Evolutionary conservation across 2,888 invertebrate species (phyloP), one percentile per base, ranked within the genome.

Genomic region (Noctua janthe): DNA sequence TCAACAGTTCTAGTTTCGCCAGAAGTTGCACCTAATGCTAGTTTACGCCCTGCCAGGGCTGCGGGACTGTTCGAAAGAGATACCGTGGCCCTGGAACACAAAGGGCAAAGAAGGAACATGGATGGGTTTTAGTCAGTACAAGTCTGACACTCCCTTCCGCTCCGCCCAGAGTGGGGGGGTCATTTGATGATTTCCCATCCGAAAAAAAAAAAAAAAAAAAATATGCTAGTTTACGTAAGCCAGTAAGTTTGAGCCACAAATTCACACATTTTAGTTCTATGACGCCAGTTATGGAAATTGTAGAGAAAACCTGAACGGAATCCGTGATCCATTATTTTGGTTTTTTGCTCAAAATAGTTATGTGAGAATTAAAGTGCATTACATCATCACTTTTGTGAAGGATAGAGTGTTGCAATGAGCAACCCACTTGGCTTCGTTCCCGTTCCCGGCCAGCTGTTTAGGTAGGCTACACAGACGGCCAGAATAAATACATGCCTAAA

Each of bases 381-480:
- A 72, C 2, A 23, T 39, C 35, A 56, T 39, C 74, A 71, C 35
- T 70, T 67, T 56, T 29, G 23, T 49, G 15, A 81, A 56, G n/a
- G 39, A 67, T 54, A 39, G 13, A 13, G 8, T n/a, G 54, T 29
- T 59, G 67, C 64, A 66, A 54, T 54, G 29, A 13, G 7, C 49
- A 82, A 23, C 59, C 20, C 23, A 74, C 56, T 86, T 84, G 84
- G 83, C 83, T 51, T 75, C 35, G 47, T 83, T 78, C 83, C 83
- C 78, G 70, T 1, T 62, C n/a, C 20, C 43, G 35, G 23, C 62
- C 76, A 82, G 74, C 39, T 86, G 76, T 67, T 82, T 47, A 59
- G 20, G 56, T 49, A 43, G 43, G 8, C 73, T 43, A 69, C 39
- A n/a, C 47, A 49, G 78, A 69, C n/a, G 13, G 47, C 35, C 20